A percentile compares a stretch with the other conserved stretches of the same genome.
These are phyloP conservation scores for Fragum whitleyi DNA, from an alignment of 2,888 invertebrate species.

Conservation along the genomic window DNA sequence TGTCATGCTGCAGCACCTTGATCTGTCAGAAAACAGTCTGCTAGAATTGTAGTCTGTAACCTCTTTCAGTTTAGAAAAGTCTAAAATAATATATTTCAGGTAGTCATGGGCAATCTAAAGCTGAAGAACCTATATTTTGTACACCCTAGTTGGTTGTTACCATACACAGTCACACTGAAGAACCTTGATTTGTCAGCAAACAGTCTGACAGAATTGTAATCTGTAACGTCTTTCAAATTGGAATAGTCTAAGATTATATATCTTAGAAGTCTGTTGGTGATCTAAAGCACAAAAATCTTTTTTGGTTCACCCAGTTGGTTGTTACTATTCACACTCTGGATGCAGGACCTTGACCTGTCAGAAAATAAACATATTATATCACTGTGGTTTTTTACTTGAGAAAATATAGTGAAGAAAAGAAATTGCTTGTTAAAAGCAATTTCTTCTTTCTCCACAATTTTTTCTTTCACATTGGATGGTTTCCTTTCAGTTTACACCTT, in stretches of 20 bases:
- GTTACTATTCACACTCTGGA: slow-evolving; percentile 41
- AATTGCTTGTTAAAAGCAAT: no score
- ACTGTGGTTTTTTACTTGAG: no score
- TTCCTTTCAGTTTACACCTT: no score
- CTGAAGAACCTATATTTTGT: slow-evolving; percentile 52
- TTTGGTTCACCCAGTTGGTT: slow-evolving; percentile 68
- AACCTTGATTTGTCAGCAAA: slow-evolving; percentile 70
- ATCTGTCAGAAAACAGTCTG: slow-evolving; percentile 70
- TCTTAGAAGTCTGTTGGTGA: slow-evolving; percentile 49
- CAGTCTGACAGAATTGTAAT: slow-evolving; percentile 64
- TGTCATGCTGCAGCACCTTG: slow-evolving; percentile 63
- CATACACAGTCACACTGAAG: slow-evolving; percentile 57
- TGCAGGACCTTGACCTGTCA: slow-evolving; percentile 75
- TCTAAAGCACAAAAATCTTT: slow-evolving; percentile 47
- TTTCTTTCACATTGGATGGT: no score
- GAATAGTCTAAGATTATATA: no score
- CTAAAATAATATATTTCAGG: no score
- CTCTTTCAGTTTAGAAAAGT: no score
- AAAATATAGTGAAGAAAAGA: no score
- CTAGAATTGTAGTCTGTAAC: slow-evolving; percentile 63
- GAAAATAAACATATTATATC: no score
- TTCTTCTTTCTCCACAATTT: no score
- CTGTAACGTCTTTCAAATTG: no score
- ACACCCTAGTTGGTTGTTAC: slow-evolving; percentile 67
- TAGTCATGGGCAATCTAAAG: slow-evolving; percentile 39